Percentiles rank a stretch among this genome's conserved stretches.
Conservation (phyloP, 2,797 vertebrate species). For the Dendrocincla tyrannina region DNA sequence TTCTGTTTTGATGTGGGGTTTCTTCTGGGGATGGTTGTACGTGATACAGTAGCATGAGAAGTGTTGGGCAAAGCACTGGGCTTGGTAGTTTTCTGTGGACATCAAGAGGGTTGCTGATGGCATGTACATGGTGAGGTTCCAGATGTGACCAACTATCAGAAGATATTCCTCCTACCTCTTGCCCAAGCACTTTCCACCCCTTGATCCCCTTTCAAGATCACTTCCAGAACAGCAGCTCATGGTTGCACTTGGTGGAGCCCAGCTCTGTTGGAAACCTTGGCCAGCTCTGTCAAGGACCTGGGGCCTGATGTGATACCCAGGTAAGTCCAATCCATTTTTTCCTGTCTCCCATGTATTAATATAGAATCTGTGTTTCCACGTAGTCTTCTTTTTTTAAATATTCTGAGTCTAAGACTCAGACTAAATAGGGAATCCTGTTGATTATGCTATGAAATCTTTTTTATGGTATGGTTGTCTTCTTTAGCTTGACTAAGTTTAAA, state of each 20-base stretch:
- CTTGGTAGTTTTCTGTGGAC: background rate
- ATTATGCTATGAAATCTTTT: background rate
- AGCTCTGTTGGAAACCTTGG: background rate
- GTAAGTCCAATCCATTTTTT: background rate
- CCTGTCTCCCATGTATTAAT: background rate
- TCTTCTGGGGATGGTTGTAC: background rate
- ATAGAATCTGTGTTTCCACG: background rate
- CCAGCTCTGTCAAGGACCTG: background rate
- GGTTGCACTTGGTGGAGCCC: background rate
- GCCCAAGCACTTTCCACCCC: rapidly evolving
- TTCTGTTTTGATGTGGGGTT: background rate
- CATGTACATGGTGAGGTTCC: background rate
- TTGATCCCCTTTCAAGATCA: background rate
- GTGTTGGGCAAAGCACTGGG: background rate
- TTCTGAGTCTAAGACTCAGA: background rate
- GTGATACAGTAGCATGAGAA: background rate
- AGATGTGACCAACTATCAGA: background rate
- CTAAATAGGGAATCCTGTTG: background rate
- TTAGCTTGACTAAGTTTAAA: background rate
- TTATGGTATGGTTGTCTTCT: background rate
- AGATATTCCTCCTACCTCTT: background rate
- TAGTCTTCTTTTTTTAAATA: background rate
- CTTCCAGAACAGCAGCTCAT: background rate
- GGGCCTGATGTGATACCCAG: background rate
- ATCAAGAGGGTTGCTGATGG: background rate